phyloP scores from a whole-genome alignment of 2,797 vertebrate genomes.

The Gallinago stenura region DNA sequence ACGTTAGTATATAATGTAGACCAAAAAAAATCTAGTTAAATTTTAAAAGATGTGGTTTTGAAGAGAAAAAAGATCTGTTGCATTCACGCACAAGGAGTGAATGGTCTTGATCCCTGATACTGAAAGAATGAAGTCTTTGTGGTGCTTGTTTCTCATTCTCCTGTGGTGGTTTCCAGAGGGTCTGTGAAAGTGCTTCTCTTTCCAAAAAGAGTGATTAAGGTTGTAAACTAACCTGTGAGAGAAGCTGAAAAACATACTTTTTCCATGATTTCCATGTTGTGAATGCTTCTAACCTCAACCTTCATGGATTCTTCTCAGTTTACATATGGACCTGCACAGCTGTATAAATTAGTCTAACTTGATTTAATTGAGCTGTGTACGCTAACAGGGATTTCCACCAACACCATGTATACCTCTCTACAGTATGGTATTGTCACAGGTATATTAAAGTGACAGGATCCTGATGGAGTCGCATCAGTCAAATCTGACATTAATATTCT shows the following conservation, averaged over 20 bases:
- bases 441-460: conserved; percentile 42
- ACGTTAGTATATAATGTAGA: not conserved
- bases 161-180: not conserved
- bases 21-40: not conserved
- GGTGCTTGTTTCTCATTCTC: not conserved
- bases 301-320: not conserved
- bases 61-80: not conserved
- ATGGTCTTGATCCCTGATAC: not conserved
- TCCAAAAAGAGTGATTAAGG: not conserved
- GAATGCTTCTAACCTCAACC: conserved; percentile 14
- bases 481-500: conserved; percentile 34
- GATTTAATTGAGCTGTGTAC: conserved; percentile 32
- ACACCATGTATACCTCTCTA: not conserved
- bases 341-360: conserved; percentile 46
- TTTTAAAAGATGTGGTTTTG: not conserved
- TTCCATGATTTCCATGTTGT: not conserved
- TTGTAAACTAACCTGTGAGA: not conserved
- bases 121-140: not conserved
- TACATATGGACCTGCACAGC: conserved; percentile 28
- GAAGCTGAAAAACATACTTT: not conserved
- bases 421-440: conserved; percentile 42
- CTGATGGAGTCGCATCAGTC: conserved; percentile 46
- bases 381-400: conserved; percentile 21
- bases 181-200: not conserved
- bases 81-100: not conserved